Evolutionary conservation across 2,888 invertebrate genomes (phyloP).

Genomic region (Melieria crassipennis): DNA sequence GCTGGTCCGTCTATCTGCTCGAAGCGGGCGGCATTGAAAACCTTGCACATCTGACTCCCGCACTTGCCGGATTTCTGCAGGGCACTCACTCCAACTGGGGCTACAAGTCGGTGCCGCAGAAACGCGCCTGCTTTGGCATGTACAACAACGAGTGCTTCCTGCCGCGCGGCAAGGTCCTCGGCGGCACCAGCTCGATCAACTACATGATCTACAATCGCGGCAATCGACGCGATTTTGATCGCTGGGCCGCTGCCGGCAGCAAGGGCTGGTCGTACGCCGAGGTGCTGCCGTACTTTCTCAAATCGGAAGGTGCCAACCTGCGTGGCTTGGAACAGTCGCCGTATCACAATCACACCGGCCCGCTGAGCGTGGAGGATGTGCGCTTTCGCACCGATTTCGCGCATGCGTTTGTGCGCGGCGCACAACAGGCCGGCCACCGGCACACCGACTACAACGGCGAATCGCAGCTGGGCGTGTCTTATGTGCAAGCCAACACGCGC

Average conservation of each 20-base stretch:
- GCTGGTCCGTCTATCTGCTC: slow-evolving; percentile 64
- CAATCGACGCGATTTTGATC: slow-evolving; percentile 74
- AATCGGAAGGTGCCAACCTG: slow-evolving; percentile 69
- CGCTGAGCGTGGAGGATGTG: slow-evolving; percentile 70
- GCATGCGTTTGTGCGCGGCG: slow-evolving; percentile 70
- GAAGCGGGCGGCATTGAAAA: slow-evolving; percentile 66
- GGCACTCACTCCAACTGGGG: slow-evolving; percentile 72
- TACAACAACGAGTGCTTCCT: slow-evolving; percentile 55
- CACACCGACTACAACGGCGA: slow-evolving; percentile 75
- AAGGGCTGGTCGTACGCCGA: slow-evolving; percentile 75
- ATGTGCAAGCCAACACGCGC: slow-evolving; percentile 70
- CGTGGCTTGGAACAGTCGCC: slow-evolving; percentile 65
- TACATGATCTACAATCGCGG: slow-evolving; percentile 78
- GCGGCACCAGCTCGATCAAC: slow-evolving; percentile 70
- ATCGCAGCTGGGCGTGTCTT: slow-evolving; percentile 71
- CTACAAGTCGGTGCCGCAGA: slow-evolving; percentile 72
- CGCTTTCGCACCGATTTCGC: slow-evolving; percentile 67
- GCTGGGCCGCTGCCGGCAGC: slow-evolving; percentile 73
- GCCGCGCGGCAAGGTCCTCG: slow-evolving; percentile 70
- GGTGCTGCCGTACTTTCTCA: slow-evolving; percentile 69
- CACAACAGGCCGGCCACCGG: slow-evolving; percentile 71
- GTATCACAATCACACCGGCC: slow-evolving; percentile 71
- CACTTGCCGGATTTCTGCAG: slow-evolving; percentile 45
- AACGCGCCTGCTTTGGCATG: slow-evolving; percentile 69
- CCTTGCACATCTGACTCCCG: slow-evolving; percentile 49